A percentile compares a stretch with the other conserved stretches of the same genome.
These are phyloP conservation scores for Maccullochella peelii DNA, from an alignment of 2,113 vertebrate genomes.

Conservation along the genomic window DNA sequence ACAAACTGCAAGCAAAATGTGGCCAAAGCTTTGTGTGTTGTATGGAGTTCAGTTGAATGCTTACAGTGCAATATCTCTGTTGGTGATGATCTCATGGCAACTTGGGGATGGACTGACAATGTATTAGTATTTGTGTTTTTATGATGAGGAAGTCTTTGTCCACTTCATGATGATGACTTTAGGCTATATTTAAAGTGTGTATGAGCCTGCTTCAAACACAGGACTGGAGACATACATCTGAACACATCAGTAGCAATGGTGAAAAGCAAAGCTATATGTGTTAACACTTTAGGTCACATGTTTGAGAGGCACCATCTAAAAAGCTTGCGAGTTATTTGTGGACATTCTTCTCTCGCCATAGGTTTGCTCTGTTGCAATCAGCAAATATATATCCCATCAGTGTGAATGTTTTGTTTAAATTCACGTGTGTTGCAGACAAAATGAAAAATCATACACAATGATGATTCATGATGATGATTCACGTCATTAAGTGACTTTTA, in stretches of 20 bases:
- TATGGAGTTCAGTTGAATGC: not conserved
- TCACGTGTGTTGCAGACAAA: not conserved
- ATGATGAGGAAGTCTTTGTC: not conserved
- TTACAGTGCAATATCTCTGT: not conserved
- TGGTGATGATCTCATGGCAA: conserved; percentile 5
- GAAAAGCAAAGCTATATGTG: conserved; percentile 67
- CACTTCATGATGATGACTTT: not conserved
- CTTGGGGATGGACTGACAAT: not conserved
- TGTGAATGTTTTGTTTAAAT: conserved; percentile 8
- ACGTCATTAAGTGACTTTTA: conserved; percentile 42
- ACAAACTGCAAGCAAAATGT: conserved; percentile 20
- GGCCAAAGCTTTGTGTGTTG: not conserved
- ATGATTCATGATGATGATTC: conserved; percentile 6
- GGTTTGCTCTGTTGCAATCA: conserved; percentile 23
- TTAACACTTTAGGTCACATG: conserved; percentile 77
- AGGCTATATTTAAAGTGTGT: not conserved
- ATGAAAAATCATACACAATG: not conserved
- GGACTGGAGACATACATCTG: conserved; percentile 20
- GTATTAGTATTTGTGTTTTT: not conserved
- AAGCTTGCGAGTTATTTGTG: conserved; percentile 64
- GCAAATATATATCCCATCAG: conserved; percentile 9
- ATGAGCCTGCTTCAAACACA: conserved; percentile 10
- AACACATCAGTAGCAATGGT: conserved; percentile 53
- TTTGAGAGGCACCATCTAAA: conserved; percentile 66
- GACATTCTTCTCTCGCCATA: conserved; percentile 48